These are phyloP conservation scores for Acrocephalus arundinaceus DNA, from an alignment of 2,113 vertebrate genomes.

Conservation along the genomic window DNA sequence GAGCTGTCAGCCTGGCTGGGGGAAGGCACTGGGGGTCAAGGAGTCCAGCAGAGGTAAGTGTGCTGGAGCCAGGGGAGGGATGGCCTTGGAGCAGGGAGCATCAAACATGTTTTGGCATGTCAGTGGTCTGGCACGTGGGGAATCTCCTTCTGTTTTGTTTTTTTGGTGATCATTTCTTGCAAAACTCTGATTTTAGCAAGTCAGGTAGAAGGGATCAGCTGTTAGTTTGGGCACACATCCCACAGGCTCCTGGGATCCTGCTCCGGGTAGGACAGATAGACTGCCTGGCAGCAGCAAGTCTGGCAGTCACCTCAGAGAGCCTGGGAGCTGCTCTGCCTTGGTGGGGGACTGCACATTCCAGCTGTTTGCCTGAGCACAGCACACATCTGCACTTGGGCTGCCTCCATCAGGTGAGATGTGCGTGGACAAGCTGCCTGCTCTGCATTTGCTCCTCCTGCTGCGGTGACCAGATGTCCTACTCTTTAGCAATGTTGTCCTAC, in stretches of 20 bases:
- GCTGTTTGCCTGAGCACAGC: neutral
- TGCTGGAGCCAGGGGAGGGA: neutral
- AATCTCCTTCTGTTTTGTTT: neutral
- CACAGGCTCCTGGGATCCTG: neutral
- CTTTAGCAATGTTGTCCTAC: slow-evolving; percentile 1
- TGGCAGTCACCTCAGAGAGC: neutral
- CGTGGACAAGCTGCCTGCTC: neutral
- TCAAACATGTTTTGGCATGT: neutral
- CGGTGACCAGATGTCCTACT: slow-evolving; percentile 44
- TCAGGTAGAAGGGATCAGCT: neutral
- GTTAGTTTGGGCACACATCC: neutral
- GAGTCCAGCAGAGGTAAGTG: neutral
- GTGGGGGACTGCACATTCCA: fast-evolving
- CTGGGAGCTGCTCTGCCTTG: neutral
- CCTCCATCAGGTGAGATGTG: neutral
- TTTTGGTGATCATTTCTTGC: neutral
- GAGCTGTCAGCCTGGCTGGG: neutral
- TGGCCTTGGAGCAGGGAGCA: neutral
- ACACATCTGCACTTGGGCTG: neutral
- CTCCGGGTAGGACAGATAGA: neutral
- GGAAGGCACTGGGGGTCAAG: neutral
- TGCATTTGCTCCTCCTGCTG: neutral
- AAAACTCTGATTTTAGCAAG: neutral
- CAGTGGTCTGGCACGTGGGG: neutral
- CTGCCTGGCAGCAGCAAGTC: neutral